Evolutionary conservation across 2,797 vertebrate genomes (phyloP), one percentile per base, ranked within the genome.

Genomic region (Danio tinwini): DNA sequence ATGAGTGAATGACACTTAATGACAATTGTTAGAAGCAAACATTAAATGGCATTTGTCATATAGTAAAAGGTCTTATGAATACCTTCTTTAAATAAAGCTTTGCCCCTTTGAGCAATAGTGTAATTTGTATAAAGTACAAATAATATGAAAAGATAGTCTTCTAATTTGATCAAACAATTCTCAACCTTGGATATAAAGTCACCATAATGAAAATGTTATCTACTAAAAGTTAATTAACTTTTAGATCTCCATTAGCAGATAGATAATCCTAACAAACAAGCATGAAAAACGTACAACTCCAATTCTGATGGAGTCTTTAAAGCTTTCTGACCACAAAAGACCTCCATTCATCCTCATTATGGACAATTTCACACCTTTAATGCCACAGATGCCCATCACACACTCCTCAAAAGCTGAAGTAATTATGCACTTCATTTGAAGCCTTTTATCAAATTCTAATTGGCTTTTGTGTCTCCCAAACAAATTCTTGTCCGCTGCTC

Each of bases 381-480:
- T 59, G 74, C 62, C 52, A 44, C 64, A 68, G 74, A 81, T 12
- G 17, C 55, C 81, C 74, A 84, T 73, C 65, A 61, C 61, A 68
- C 72, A 64, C 67, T 75, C 62, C 81, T 71, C 74, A 83, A 84
- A 68, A 50, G 71, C 17, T 78, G 47, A 59, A 78, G 81, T 83
- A 83, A 85, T 83, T 85, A 81, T 55, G 81, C 78, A 72, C 81
- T 83, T 85, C 58, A 80, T 83, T 83, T 81, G 55, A 81, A 78
- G 44, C 69, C 73, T 67, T 78, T 71, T 71, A 83, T 79, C 75
- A 76, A 65, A 9, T 62, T 74, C 61, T 85, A 81, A 85, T 73
- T 79, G 81, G 78, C 67, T 53, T 17, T 13, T 55, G 74, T 65
- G 50, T 75, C 70, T 39, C 44, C 71, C 81, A 83, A 81, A 79